Percentiles rank a stretch among this genome's conserved stretches.
Evolutionary conservation across 2,888 invertebrate genomes (phyloP).

Genomic region (Aproaerema taeniolella): DNA sequence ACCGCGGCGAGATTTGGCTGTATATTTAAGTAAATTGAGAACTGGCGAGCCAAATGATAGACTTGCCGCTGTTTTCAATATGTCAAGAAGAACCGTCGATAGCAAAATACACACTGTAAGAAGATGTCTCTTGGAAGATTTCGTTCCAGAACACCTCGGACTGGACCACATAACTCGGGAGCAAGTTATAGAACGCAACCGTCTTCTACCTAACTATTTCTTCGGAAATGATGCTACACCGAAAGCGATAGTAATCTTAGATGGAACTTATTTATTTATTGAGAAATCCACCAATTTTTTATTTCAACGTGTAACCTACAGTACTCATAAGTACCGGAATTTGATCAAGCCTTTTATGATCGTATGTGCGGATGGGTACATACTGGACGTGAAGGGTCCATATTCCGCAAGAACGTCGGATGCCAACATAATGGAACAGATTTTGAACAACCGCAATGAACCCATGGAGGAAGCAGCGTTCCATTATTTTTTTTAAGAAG

Average conservation of each 20-base stretch:
- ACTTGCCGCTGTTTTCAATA: conserved; percentile 2
- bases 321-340: conserved; percentile 16
- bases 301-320: conserved; percentile 21
- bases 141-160: conserved; percentile 2
- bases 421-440: conserved; percentile 14
- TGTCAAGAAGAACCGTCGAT: not conserved
- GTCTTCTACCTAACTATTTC: not conserved
- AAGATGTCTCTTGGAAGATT: conserved; percentile 4
- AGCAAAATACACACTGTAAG: conserved; percentile 2
- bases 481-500: conserved; percentile 13
- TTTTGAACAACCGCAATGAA: conserved; percentile 10
- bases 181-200: not conserved
- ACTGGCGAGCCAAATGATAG: conserved; percentile 5
- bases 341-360: conserved; percentile 18
- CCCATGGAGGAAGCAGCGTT: conserved; percentile 11
- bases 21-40: conserved; percentile 8
- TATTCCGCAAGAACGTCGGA: conserved; percentile 17
- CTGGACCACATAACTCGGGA: conserved; percentile 3
- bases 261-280: conserved; percentile 20
- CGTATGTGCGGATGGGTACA: conserved; percentile 16
- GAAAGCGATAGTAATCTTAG: conserved; percentile 13
- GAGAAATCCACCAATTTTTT: conserved; percentile 20
- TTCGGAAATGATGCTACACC: not conserved
- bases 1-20: conserved; percentile 5
- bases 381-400: conserved; percentile 17